Evolutionary conservation across 2,113 vertebrate genomes (phyloP).

Genomic region (Oriolus oriolus): DNA sequence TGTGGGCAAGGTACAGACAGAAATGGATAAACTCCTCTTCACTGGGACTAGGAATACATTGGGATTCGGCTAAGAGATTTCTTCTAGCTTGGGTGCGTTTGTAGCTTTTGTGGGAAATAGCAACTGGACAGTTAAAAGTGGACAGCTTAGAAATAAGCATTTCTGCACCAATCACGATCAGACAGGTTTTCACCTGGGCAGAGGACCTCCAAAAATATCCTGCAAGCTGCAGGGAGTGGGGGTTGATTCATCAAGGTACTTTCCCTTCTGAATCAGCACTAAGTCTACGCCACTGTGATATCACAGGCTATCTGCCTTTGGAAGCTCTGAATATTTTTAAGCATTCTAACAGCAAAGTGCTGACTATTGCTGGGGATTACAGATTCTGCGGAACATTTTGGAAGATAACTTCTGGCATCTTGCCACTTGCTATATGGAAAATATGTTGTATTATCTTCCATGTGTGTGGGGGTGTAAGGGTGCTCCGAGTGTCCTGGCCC

Average conservation of each 20-base stretch:
- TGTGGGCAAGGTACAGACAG: not conserved
- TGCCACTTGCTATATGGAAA: slow-evolving; percentile 56
- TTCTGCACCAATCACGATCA: not conserved
- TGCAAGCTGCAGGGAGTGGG: not conserved
- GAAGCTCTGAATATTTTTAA: not conserved
- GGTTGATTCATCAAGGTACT: not conserved
- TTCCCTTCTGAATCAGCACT: slow-evolving; percentile 40
- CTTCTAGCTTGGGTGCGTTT: not conserved
- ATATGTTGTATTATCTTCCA: slow-evolving; percentile 54
- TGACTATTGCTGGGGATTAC: slow-evolving; percentile 44
- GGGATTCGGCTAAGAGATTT: not conserved
- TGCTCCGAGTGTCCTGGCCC: slow-evolving; percentile 45
- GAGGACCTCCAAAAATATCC: not conserved
- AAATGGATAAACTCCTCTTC: not conserved
- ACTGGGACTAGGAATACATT: not conserved
- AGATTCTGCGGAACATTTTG: slow-evolving; percentile 22
- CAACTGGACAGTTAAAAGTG: not conserved
- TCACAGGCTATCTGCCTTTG: not conserved
- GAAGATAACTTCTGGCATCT: slow-evolving; percentile 45
- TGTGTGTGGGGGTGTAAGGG: slow-evolving; percentile 49
- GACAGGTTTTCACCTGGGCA: not conserved
- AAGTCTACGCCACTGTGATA: not conserved
- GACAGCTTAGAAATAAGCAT: not conserved
- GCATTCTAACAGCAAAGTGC: slow-evolving; percentile 17
- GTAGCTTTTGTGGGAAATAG: not conserved